phyloP scores from a whole-genome alignment of 2,113 vertebrate genomes.

The Microcebus griseorufus region DNA sequence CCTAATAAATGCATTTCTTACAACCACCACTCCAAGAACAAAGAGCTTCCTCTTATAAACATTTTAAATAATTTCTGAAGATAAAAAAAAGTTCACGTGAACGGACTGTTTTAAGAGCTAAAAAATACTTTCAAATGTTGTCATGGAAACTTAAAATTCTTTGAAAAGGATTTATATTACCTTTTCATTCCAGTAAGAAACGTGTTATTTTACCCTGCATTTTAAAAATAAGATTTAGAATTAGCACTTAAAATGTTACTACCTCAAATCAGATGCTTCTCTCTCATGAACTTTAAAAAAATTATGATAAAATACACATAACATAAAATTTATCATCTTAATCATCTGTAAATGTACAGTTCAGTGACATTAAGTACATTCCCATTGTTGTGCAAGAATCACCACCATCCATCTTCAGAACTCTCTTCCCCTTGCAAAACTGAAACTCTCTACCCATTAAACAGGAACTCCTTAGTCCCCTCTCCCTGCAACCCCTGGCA shows the following conservation, averaged over 20 bases:
- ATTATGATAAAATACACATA: constrained; percentile 21
- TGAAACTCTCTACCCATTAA: not conserved
- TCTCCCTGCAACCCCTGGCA: not conserved
- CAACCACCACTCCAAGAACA: constrained; percentile 10
- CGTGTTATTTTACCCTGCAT: not conserved
- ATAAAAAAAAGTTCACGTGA: constrained; percentile 29
- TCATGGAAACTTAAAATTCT: constrained; percentile 50
- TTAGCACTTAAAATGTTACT: constrained; percentile 41
- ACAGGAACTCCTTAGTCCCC: not conserved
- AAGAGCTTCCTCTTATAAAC: constrained; percentile 21
- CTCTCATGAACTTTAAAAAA: not conserved
- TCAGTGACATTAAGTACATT: not conserved
- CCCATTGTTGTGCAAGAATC: not conserved
- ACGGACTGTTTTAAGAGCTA: constrained; percentile 25
- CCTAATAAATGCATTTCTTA: constrained; percentile 41
- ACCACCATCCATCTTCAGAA: not conserved
- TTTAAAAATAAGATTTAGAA: constrained; percentile 54
- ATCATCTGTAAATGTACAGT: not conserved
- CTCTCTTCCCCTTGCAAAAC: not conserved
- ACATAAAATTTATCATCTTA: not conserved
- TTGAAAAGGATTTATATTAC: constrained; percentile 50
- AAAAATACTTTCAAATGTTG: constrained; percentile 48
- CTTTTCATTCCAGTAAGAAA: constrained; percentile 55
- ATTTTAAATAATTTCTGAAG: constrained; percentile 54
- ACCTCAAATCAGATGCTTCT: not conserved